phyloP scores from a whole-genome alignment of 2,797 vertebrate genomes.

The Chaenodraco wilsoni region DNA sequence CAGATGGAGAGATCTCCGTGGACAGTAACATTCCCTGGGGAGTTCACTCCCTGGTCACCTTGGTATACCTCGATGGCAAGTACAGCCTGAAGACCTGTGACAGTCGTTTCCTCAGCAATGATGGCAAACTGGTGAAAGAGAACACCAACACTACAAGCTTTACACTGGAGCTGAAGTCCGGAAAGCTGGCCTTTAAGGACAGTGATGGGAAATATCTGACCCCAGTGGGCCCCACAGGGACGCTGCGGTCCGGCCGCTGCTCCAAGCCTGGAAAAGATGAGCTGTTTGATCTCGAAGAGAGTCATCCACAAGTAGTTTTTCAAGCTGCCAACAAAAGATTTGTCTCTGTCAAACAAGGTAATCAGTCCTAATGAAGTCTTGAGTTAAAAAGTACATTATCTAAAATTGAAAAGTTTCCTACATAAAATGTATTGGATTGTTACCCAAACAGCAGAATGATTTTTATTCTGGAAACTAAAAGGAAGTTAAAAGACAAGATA shows the following conservation, averaged over 20 bases:
- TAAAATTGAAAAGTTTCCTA: background rate
- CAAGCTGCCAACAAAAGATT: conserved; percentile 92
- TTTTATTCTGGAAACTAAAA: background rate
- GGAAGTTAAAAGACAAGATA: background rate
- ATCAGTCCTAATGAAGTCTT: conserved; percentile 32
- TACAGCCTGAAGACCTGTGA: conserved; percentile 94
- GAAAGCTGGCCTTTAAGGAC: conserved; percentile 96
- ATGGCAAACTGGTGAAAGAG: conserved; percentile 90
- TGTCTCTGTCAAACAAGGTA: conserved; percentile 97
- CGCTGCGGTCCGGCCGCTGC: conserved; percentile 90
- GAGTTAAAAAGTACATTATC: background rate
- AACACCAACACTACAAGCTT: conserved; percentile 85
- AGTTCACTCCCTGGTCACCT: conserved; percentile 92
- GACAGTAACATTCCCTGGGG: conserved; percentile 97
- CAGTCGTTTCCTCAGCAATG: conserved; percentile 92
- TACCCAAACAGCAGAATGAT: background rate
- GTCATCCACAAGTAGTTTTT: conserved; percentile 96
- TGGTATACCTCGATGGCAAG: conserved; percentile 90
- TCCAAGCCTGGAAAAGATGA: conserved; percentile 95
- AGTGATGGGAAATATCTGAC: conserved; percentile 93
- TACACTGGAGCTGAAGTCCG: conserved; percentile 93
- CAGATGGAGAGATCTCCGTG: conserved; percentile 90
- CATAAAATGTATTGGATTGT: background rate
- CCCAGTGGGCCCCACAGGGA: conserved; percentile 90
- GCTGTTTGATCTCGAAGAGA: conserved; percentile 97